These are phyloP conservation scores for Neoscelio sp. DNA, from an alignment of 2,888 invertebrate species.

Conservation along the genomic window DNA sequence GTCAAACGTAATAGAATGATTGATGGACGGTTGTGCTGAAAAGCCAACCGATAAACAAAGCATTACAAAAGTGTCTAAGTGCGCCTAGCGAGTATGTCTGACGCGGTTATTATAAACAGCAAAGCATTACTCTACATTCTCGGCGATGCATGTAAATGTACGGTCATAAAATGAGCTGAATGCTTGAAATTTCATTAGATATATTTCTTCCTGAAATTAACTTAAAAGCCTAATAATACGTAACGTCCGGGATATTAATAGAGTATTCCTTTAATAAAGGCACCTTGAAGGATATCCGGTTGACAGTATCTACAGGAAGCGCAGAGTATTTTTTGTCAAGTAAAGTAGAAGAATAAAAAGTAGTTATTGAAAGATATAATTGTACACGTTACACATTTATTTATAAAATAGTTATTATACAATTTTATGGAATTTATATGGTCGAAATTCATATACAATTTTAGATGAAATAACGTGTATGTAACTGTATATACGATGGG, in stretches of 20 bases:
- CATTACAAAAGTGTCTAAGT: constrained; percentile 39
- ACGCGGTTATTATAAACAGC: constrained; percentile 56
- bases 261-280: constrained; percentile 4
- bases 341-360: constrained; percentile 9
- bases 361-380: not conserved
- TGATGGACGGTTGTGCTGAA: constrained; percentile 48
- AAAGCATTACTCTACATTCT: constrained; percentile 52
- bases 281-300: constrained; percentile 14
- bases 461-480: too few relatives aligned
- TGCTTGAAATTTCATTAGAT: constrained; percentile 45
- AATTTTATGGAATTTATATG: too few relatives aligned
- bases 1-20: constrained; percentile 42
- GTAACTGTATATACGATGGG: too few relatives aligned
- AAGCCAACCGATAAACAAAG: constrained; percentile 48
- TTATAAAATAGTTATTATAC: too few relatives aligned
- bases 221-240: constrained; percentile 21
- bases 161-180: constrained; percentile 40
- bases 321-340: not conserved
- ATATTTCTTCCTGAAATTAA: constrained; percentile 26
- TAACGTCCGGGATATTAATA: constrained; percentile 23
- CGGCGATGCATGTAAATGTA: constrained; percentile 54
- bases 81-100: constrained; percentile 28
- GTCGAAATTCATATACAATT: too few relatives aligned
- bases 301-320: not conserved
- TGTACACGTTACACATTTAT: not conserved